Percentiles rank a stretch among this genome's conserved stretches.
Conservation (phyloP, 1,140 invertebrate genomes). For the Drosophila arawakana region DNA sequence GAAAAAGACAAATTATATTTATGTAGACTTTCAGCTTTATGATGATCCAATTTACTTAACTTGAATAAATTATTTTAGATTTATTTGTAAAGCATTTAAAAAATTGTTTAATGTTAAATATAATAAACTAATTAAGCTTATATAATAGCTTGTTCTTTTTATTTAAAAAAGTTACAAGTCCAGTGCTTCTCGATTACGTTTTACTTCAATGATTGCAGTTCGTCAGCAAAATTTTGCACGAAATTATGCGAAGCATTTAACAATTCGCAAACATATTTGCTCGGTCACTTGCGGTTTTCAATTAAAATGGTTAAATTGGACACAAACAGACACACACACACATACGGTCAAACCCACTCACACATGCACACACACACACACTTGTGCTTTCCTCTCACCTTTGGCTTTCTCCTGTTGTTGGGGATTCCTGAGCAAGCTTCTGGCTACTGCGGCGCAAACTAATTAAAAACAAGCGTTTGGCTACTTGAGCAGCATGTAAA, state of each 20-base stretch:
- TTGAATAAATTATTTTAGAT: no score
- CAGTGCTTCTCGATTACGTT: not conserved
- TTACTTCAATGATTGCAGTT: not conserved
- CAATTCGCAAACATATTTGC: slow-evolving; percentile 39
- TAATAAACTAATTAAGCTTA: no score
- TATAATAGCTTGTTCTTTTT: no score
- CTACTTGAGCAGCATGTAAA: slow-evolving; percentile 55
- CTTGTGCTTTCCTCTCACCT: not conserved
- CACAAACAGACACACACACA: slow-evolving; percentile 16
- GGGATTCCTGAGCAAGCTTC: slow-evolving; percentile 18
- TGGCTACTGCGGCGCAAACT: slow-evolving; percentile 44
- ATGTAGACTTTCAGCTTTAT: no score
- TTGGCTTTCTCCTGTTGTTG: slow-evolving; percentile 2
- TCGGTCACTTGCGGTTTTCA: slow-evolving; percentile 39
- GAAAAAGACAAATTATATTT: no score
- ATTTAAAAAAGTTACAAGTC: not conserved
- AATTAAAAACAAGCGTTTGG: slow-evolving; percentile 54
- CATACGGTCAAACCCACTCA: not conserved
- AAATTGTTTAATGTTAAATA: no score
- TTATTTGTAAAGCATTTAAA: no score
- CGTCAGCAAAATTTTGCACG: slow-evolving; percentile 11
- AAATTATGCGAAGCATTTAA: slow-evolving; percentile 40
- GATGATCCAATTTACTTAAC: no score
- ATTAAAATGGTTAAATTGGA: slow-evolving; percentile 47
- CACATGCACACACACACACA: not conserved